Percentiles rank a stretch among this genome's conserved stretches.
phyloP scores from a whole-genome alignment of 2,888 invertebrate species.

The Stenoptilia bipunctidactyla region DNA sequence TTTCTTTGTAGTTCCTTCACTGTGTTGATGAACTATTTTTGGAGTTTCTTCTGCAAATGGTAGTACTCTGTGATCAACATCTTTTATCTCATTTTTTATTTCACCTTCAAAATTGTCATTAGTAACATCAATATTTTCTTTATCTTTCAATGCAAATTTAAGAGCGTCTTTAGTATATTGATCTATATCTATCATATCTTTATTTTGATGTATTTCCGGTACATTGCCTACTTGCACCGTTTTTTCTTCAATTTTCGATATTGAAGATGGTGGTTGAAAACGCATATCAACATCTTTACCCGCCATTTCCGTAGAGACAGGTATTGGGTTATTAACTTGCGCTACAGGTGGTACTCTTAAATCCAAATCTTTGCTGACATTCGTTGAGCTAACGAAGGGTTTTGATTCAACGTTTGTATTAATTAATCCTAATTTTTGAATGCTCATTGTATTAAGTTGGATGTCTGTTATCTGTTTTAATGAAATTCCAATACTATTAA shows the following conservation, averaged over 20 bases:
- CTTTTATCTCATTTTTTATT: slow-evolving; percentile 41
- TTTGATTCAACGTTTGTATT: slow-evolving; percentile 36
- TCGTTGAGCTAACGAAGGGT: slow-evolving; percentile 24
- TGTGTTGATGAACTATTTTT: slow-evolving; percentile 24
- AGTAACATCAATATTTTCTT: slow-evolving; percentile 56
- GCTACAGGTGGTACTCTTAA: slow-evolving; percentile 52
- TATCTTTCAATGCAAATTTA: slow-evolving; percentile 60
- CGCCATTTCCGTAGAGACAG: slow-evolving; percentile 37
- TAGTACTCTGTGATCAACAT: slow-evolving; percentile 62
- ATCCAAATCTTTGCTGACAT: slow-evolving; percentile 52
- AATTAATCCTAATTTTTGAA: slow-evolving; percentile 66
- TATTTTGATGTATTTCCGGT: slow-evolving; percentile 33
- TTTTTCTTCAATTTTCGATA: slow-evolving; percentile 26
- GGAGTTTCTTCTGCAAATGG: slow-evolving; percentile 46
- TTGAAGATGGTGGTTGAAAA: slow-evolving; percentile 37
- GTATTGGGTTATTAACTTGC: slow-evolving; percentile 28
- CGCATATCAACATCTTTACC: slow-evolving; percentile 66
- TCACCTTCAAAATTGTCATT: slow-evolving; percentile 46
- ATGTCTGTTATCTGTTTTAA: slow-evolving; percentile 73
- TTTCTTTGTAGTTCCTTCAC: slow-evolving; percentile 28
- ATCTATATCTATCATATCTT: slow-evolving; percentile 63
- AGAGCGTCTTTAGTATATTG: slow-evolving; percentile 68
- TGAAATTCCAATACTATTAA: slow-evolving; percentile 72
- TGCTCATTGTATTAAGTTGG: slow-evolving; percentile 72
- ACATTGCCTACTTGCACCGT: slow-evolving; percentile 20